Percentiles rank a stretch among this genome's conserved stretches.
Conservation (phyloP, 2,888 invertebrate genomes). For the Scaptomyza cyrtandrae region DNA sequence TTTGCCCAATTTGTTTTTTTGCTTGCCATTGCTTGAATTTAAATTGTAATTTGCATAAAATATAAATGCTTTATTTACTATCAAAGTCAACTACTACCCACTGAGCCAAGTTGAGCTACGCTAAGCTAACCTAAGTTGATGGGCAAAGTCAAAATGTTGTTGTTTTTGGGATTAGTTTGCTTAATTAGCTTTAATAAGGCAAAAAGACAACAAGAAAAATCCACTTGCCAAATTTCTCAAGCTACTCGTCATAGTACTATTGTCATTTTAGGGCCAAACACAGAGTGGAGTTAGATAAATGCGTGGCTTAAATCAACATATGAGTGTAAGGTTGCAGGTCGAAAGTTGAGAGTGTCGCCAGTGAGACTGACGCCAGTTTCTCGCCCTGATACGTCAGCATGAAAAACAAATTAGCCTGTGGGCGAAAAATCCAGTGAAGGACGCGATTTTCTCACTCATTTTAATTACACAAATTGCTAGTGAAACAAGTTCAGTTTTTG, state of each 20-base stretch:
- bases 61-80: constrained; percentile 63
- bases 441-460: constrained; percentile 40
- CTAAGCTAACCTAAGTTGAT: constrained; percentile 28
- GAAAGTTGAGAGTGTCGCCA: constrained; percentile 75
- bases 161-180: constrained; percentile 61
- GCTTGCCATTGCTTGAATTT: constrained; percentile 62
- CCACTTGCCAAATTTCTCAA: constrained; percentile 35
- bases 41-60: constrained; percentile 77
- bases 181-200: constrained; percentile 71
- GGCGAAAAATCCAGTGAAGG: constrained; percentile 28
- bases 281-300: constrained; percentile 5
- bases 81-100: constrained; percentile 61
- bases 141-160: constrained; percentile 47
- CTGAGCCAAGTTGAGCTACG: constrained; percentile 1
- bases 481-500: constrained; percentile 45
- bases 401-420: constrained; percentile 55
- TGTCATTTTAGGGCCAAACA: constrained; percentile 17
- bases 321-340: constrained; percentile 47
- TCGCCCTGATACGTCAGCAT: constrained; percentile 34
- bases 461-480: constrained; percentile 75
- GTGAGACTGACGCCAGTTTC: constrained; percentile 64
- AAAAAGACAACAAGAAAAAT: constrained; percentile 10
- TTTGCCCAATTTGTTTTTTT: constrained; percentile 1
- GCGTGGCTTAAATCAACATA: constrained; percentile 12
- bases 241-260: constrained; percentile 16